These are phyloP conservation scores for Heliconius nattereri DNA, from an alignment of 1,140 invertebrate genomes.

Conservation along the genomic window DNA sequence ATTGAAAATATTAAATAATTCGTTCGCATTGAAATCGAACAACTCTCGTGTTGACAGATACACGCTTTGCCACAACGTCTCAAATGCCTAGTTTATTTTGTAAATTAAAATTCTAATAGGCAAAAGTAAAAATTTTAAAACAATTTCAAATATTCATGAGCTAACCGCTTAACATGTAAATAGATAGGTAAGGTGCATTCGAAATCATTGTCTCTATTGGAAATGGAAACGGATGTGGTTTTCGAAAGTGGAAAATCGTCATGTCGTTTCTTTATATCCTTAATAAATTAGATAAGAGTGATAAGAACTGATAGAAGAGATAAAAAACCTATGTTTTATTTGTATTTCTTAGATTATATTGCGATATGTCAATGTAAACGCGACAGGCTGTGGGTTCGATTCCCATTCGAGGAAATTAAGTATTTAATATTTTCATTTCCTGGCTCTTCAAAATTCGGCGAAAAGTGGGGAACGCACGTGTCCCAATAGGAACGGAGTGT, in stretches of 20 bases:
- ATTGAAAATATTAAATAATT: too few relatives aligned
- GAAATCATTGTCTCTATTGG: constrained; percentile 18
- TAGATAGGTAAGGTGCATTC: constrained; percentile 21
- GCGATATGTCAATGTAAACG: too few relatives aligned
- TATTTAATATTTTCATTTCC: too few relatives aligned
- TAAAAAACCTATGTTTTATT: neutral
- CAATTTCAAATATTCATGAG: constrained; percentile 19
- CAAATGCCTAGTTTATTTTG: too few relatives aligned
- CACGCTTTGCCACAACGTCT: too few relatives aligned
- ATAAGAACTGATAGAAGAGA: neutral
- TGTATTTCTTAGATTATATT: neutral
- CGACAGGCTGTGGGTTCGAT: too few relatives aligned
- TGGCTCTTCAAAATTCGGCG: too few relatives aligned
- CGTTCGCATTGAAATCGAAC: too few relatives aligned
- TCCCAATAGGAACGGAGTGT: too few relatives aligned
- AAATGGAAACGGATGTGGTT: constrained; percentile 16
- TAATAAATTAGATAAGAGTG: neutral
- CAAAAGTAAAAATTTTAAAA: neutral
- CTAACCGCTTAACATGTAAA: constrained; percentile 10
- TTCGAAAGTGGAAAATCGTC: constrained; percentile 13
- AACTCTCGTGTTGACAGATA: too few relatives aligned
- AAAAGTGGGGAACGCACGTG: too few relatives aligned
- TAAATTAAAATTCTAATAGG: neutral
- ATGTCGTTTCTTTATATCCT: neutral
- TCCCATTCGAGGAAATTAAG: too few relatives aligned